Percentiles rank a stretch among this genome's conserved stretches.
Evolutionary conservation across 1,140 invertebrate species (phyloP).

Genomic region (Drosophila saltans): DNA sequence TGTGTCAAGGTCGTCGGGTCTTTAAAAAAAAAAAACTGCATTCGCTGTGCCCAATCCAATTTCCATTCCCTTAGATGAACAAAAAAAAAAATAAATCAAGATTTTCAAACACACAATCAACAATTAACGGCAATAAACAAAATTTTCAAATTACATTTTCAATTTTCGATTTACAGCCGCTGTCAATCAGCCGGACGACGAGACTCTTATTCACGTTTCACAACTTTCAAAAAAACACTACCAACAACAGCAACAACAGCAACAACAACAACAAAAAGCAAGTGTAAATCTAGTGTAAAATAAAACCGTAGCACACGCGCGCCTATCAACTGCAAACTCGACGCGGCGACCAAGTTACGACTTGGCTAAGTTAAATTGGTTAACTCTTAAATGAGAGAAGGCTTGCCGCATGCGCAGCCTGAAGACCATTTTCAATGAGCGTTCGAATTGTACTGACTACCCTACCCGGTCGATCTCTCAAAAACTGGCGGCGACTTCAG

Average conservation of each 20-base stretch:
- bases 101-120: conserved; percentile 25
- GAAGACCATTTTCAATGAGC: conserved; percentile 80
- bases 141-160: conserved; percentile 71
- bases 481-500: neutral
- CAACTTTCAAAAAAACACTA: conserved; percentile 15
- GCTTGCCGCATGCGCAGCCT: conserved; percentile 68
- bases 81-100: conserved; percentile 14
- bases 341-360: conserved; percentile 35
- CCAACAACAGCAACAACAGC: conserved; percentile 25
- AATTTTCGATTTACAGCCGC: conserved; percentile 36
- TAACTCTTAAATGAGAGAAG: conserved; percentile 17
- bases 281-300: conserved; percentile 18
- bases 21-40: too few species aligned
- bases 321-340: conserved; percentile 42
- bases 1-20: conserved; percentile 41
- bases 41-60: neutral
- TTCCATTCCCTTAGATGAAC: conserved; percentile 17
- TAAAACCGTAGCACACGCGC: conserved; percentile 37
- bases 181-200: conserved; percentile 5
- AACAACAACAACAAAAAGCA: conserved; percentile 33
- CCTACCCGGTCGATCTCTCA: conserved; percentile 9
- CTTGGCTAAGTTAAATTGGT: conserved; percentile 18
- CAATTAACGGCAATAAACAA: conserved; percentile 17
- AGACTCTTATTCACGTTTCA: conserved; percentile 12
- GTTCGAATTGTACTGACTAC: conserved; percentile 68